Conservation (phyloP, 2,797 vertebrate species). For the Enoplosus armatus region DNA sequence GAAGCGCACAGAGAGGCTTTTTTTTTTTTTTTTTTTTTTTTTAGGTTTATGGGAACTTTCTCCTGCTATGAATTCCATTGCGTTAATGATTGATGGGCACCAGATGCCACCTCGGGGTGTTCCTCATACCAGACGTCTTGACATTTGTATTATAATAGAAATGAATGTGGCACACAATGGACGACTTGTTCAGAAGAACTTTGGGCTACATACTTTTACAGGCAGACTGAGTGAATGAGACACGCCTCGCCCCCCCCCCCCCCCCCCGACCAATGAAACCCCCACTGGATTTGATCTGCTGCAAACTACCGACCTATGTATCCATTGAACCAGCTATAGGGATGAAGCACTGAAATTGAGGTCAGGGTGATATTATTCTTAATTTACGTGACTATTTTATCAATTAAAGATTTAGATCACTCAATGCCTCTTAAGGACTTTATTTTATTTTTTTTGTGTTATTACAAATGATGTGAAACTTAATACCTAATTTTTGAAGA, state of each 20-base stretch:
- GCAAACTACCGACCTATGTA: neutral
- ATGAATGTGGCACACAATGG: constrained; percentile 41
- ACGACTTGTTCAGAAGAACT: constrained; percentile 17
- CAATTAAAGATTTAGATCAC: neutral
- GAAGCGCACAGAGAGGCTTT: neutral
- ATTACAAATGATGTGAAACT: neutral
- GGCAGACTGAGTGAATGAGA: neutral
- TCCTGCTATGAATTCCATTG: constrained; percentile 36
- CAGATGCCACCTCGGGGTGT: constrained; percentile 67
- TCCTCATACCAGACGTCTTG: constrained; percentile 52
- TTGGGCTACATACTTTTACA: neutral
- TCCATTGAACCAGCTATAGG: neutral
- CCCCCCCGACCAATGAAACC: neutral
- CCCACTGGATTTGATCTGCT: neutral
- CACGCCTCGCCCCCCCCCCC: neutral
- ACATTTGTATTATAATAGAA: constrained; percentile 42
- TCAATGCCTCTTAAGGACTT: neutral
- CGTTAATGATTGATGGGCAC: constrained; percentile 57
- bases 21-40: no score
- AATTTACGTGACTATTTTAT: neutral
- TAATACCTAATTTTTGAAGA: neutral
- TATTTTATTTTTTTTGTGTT: neutral
- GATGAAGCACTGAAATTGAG: neutral
- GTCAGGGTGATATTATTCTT: neutral
- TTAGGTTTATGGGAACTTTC: constrained; percentile 25